A percentile compares a stretch with the other conserved stretches of the same genome.
Evolutionary conservation across 2,797 vertebrate genomes (phyloP).

Genomic region (Hoplostethus mediterraneus): DNA sequence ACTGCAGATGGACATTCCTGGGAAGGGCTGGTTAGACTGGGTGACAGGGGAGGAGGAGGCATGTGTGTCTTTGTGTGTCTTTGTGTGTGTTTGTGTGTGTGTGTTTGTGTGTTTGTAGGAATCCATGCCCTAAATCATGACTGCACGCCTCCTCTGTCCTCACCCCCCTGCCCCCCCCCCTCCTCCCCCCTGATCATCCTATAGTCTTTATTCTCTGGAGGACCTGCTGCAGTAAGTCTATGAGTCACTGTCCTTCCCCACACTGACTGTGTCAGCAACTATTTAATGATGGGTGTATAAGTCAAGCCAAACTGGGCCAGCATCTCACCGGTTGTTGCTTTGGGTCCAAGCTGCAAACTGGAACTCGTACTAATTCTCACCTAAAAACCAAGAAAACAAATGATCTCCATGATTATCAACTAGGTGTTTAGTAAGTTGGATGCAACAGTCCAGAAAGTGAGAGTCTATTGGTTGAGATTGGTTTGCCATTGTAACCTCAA

Average conservation of each 20-base stretch:
- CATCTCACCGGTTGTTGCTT: conserved; percentile 37
- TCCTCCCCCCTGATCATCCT: conserved; percentile 13
- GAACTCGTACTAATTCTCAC: conserved; percentile 36
- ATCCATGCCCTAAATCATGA: conserved; percentile 68
- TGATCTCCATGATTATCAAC: conserved; percentile 14
- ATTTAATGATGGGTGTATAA: conserved; percentile 53
- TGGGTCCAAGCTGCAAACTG: conserved; percentile 22
- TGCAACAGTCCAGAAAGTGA: too few relatives aligned
- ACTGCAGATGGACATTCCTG: conserved; percentile 83
- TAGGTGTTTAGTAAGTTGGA: neutral
- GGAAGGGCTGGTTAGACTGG: conserved; percentile 76
- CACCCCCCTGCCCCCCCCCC: conserved; percentile 51
- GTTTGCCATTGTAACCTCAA: too few relatives aligned
- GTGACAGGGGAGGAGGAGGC: conserved; percentile 60
- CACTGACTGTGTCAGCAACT: conserved; percentile 66
- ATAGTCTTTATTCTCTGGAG: conserved; percentile 22
- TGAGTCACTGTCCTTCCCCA: conserved; percentile 64
- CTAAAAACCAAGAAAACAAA: neutral
- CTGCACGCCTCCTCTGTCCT: conserved; percentile 61
- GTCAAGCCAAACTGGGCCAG: conserved; percentile 50
- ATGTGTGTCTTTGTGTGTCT: conserved; percentile 21
- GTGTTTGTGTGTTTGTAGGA: conserved; percentile 34
- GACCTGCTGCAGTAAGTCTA: neutral
- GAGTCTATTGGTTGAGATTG: too few relatives aligned
- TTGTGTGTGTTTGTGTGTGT: conserved; percentile 1